Percentiles rank a stretch among this genome's conserved stretches.
Conservation (phyloP, 2,888 invertebrate species). For the Camponotus fellah region DNA sequence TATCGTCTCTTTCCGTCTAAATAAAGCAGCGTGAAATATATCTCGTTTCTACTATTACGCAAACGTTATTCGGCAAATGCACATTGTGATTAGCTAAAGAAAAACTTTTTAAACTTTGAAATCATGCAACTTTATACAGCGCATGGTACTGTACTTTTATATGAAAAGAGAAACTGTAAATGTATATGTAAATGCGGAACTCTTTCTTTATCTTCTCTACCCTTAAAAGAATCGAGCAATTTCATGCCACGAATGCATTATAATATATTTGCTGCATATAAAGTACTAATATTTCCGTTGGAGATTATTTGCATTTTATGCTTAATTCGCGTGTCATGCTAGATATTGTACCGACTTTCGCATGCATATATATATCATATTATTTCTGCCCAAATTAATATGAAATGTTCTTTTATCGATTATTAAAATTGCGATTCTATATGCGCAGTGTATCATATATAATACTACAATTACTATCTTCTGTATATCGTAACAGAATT, state of each 20-base stretch:
- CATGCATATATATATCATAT: neutral
- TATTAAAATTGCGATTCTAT: neutral
- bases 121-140: neutral
- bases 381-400: neutral
- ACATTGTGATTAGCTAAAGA: neutral
- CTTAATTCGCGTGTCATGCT: neutral
- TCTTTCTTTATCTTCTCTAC: neutral
- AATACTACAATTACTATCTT: neutral
- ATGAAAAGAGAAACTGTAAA: neutral
- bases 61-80: neutral
- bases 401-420: neutral
- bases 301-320: neutral
- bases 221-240: neutral
- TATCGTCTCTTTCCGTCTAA: neutral
- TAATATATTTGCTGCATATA: neutral
- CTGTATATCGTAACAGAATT: neutral
- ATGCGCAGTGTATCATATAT: neutral
- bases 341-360: neutral
- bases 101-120: constrained; percentile 1
- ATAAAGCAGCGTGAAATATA: neutral
- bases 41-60: neutral
- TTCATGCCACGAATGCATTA: neutral
- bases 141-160: neutral
- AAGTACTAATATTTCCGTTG: neutral
- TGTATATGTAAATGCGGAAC: constrained; percentile 7